Evolutionary conservation across 2,113 vertebrate species (phyloP).

Genomic region (Thryonomys swinderianus): DNA sequence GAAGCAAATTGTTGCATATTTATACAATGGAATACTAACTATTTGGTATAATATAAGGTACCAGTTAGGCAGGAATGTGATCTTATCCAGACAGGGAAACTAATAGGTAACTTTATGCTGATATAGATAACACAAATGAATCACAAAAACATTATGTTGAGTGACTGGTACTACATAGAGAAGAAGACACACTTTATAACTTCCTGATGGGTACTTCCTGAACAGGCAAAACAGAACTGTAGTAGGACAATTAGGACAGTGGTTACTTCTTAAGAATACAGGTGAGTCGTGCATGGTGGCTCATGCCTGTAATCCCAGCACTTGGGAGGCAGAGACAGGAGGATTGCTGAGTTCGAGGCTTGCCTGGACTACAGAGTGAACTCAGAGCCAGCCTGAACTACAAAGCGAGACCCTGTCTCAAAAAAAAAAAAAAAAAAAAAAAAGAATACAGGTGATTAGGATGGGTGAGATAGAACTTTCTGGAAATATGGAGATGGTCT

Average conservation of each 20-base stretch:
- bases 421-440: no score
- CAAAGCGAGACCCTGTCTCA: no score
- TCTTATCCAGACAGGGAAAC: no score
- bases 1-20: conserved; percentile 3
- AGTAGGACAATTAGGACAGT: not conserved
- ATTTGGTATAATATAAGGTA: no score
- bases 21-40: not conserved
- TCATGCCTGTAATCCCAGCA: no score
- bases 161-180: not conserved
- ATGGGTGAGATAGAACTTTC: not conserved
- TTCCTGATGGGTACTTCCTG: not conserved
- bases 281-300: no score
- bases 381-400: no score
- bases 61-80: no score
- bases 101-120: no score
- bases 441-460: not conserved
- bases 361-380: no score
- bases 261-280: not conserved
- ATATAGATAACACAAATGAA: not conserved
- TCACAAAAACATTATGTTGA: not conserved
- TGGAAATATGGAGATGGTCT: not conserved
- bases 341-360: no score
- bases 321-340: no score
- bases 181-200: not conserved
- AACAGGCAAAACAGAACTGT: not conserved